Conservation (phyloP, 1,140 invertebrate genomes). For the Drosophila nannoptera region DNA sequence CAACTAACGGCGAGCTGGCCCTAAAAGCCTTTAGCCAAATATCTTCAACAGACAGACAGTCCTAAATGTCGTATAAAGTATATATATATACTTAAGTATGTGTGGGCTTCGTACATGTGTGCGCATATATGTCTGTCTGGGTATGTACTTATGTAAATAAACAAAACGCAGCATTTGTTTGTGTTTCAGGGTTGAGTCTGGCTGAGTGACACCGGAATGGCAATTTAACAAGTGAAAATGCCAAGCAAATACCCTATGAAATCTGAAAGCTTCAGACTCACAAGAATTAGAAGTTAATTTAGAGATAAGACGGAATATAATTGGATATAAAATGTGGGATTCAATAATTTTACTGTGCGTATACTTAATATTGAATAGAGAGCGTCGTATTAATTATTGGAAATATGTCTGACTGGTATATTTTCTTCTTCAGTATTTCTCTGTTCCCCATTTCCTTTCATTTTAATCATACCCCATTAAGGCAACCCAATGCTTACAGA, state of each 20-base stretch:
- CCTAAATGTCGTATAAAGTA: conserved; percentile 41
- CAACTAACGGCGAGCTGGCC: conserved; percentile 70
- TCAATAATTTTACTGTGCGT: not conserved
- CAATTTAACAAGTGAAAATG: conserved; percentile 40
- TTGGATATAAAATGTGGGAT: no score
- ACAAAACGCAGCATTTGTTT: conserved; percentile 61
- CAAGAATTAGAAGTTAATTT: no score
- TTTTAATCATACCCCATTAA: not conserved
- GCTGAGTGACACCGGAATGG: conserved; percentile 54
- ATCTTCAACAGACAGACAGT: conserved; percentile 67
- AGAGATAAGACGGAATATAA: no score
- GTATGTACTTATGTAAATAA: conserved; percentile 65
- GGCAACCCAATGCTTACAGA: not conserved
- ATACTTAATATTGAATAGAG: not conserved
- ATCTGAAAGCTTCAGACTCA: no score
- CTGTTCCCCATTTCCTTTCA: no score
- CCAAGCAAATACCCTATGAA: conserved; percentile 4
- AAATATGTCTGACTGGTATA: no score
- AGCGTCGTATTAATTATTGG: no score
- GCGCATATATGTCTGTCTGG: conserved; percentile 17
- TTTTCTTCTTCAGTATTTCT: no score
- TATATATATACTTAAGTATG: conserved; percentile 31
- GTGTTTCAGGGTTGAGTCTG: conserved; percentile 41
- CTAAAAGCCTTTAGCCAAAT: conserved; percentile 76
- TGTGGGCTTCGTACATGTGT: conserved; percentile 26